These are phyloP conservation scores for Echiichthys vipera DNA, from an alignment of 2,797 vertebrate genomes.

Conservation along the genomic window DNA sequence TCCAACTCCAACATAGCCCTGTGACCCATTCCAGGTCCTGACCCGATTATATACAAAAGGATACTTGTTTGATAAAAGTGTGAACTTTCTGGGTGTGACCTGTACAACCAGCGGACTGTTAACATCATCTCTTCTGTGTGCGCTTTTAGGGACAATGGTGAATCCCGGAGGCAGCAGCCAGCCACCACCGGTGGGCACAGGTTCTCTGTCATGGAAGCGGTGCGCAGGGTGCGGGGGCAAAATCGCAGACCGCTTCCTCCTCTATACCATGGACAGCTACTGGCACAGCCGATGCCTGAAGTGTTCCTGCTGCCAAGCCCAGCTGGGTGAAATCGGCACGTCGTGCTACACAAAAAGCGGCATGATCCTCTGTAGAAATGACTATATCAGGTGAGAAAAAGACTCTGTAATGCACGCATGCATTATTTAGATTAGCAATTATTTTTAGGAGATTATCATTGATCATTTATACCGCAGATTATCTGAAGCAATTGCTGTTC, in stretches of 20 bases:
- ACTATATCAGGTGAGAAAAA: constrained; percentile 97
- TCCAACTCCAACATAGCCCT: background rate
- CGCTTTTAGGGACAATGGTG: constrained; percentile 90
- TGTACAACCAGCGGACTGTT: background rate
- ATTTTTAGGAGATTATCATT: constrained; percentile 20
- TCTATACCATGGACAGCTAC: constrained; percentile 99
- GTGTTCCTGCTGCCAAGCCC: constrained; percentile 99
- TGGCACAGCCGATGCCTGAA: constrained; percentile 99
- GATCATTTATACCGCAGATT: background rate
- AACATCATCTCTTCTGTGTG: constrained; percentile 14
- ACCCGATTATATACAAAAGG: constrained; percentile 17
- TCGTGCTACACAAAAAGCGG: constrained; percentile 99
- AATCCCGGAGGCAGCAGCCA: constrained; percentile 96
- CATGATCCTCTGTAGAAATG: constrained; percentile 99
- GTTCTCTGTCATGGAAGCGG: constrained; percentile 96
- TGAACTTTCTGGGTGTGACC: constrained; percentile 4
- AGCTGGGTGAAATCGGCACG: constrained; percentile 98
- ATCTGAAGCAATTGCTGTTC: background rate
- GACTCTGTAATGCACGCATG: background rate
- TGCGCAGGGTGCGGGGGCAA: constrained; percentile 97
- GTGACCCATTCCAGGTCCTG: background rate
- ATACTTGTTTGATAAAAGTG: background rate
- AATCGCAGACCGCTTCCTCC: constrained; percentile 98
- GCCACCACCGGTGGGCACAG: constrained; percentile 92
- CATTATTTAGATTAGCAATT: background rate